Evolutionary conservation across 2,888 invertebrate genomes (phyloP).

Genomic region (Amorpha juglandis): DNA sequence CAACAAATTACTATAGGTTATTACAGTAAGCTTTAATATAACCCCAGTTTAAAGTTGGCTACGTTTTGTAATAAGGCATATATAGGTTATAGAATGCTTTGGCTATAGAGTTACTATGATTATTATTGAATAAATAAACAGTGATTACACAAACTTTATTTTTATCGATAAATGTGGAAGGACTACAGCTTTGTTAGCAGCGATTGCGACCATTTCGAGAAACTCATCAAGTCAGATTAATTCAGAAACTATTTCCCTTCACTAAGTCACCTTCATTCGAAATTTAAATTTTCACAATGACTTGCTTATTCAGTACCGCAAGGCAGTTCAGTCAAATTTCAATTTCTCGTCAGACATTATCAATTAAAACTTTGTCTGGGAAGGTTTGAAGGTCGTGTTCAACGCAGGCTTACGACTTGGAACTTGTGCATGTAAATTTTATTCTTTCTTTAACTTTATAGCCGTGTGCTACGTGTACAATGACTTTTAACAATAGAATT

Average conservation of each 20-base stretch:
- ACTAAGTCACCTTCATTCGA: background rate
- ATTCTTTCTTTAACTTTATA: constrained; percentile 20
- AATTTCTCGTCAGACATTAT: constrained; percentile 19
- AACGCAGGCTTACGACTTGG: constrained; percentile 13
- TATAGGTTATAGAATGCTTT: too few relatives aligned
- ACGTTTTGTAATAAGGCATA: too few relatives aligned
- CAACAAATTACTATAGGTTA: too few relatives aligned
- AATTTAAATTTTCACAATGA: constrained; percentile 10
- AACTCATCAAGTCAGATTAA: background rate
- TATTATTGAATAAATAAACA: too few relatives aligned
- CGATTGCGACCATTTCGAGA: background rate
- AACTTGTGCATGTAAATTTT: constrained; percentile 24
- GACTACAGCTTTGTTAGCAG: background rate
- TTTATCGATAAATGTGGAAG: too few relatives aligned
- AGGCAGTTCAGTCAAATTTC: constrained; percentile 6
- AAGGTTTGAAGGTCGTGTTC: background rate
- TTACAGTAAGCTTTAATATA: too few relatives aligned
- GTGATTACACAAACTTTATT: too few relatives aligned
- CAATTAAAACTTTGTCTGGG: constrained; percentile 28
- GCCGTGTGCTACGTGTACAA: constrained; percentile 20
- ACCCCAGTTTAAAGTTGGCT: too few relatives aligned
- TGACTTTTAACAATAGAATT: constrained; percentile 21
- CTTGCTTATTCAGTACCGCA: constrained; percentile 18
- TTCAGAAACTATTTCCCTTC: background rate
- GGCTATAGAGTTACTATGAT: too few relatives aligned